Evolutionary conservation across 1,140 invertebrate genomes (phyloP), one percentile per base, ranked within the genome.

Genomic region (Littorina saxatilis): DNA sequence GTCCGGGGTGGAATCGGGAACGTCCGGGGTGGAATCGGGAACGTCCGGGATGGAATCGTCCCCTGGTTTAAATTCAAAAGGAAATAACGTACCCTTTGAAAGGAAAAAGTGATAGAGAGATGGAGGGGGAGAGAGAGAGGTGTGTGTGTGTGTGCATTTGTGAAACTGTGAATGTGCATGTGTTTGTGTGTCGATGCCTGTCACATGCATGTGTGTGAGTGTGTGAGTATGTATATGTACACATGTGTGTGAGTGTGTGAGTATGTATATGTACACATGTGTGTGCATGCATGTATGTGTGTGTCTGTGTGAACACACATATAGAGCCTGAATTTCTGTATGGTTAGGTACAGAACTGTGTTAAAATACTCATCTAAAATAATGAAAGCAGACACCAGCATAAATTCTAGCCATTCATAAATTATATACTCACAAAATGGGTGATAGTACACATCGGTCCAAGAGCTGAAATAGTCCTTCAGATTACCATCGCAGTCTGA

Each of bases 61-160:
- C n/a, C n/a, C n/a, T n/a, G n/a, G n/a, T n/a, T n/a, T n/a, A n/a
- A n/a, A n/a, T n/a, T n/a, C n/a, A n/a, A n/a, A n/a, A n/a, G n/a
- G n/a, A n/a, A n/a, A n/a, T n/a, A n/a, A n/a, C n/a, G n/a, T n/a
- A n/a, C n/a, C n/a, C n/a, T n/a, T n/a, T n/a, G n/a, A n/a, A n/a
- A n/a, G n/a, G n/a, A n/a, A n/a, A n/a, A n/a, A n/a, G n/a, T n/a
- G n/a, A n/a, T n/a, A n/a, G n/a, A n/a, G n/a, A n/a, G n/a, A n/a
- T n/a, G n/a, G n/a, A n/a, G n/a, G n/a, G n/a, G n/a, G n/a, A n/a
- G n/a, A n/a, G n/a, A n/a, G n/a, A n/a, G n/a, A n/a, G 29, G 61
- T 66, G 61, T 66, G 61, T 66, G 61, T 32, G 29, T 66, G 61
- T 66, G 61, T 66, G n/a, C 9, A 27, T 32, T n/a, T 66, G 61